Base-by-base conservation (phyloP, 1,140 invertebrate genomes). In the Heliconius eleuchia region DNA sequence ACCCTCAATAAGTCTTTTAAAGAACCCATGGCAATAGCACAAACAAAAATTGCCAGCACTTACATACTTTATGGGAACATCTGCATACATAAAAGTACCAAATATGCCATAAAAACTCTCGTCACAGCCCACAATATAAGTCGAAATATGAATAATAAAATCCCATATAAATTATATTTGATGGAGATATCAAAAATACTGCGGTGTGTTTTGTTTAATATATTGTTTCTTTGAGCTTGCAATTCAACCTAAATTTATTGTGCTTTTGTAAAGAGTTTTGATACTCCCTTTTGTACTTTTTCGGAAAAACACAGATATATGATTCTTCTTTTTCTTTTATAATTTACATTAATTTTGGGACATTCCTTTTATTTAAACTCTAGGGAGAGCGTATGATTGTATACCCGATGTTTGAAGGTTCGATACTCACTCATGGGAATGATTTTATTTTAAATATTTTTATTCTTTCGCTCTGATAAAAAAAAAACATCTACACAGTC, bases 91-190 rank as follows among this genome's bases (percentile, higher is more conserved):
- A 66, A 66, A 66, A 66, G 27, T 66, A 66, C 71, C 30, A 39
- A 72, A 72, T 72, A 72, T 72, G 71, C 71, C 71, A 72, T 72
- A 72, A 72, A 72, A 72, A 72, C 71, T 23, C 71, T 23, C 34
- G 39, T 72, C 71, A 72, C 71, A 72, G 30, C 19, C 71, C 37
- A 72, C 71, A 37, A 72, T 72, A 72, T 72, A 72, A 39, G 34
- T 72, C 18, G 19, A 39, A 72, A 39, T 72, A 42, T 72, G 34
- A 72, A 72, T 42, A 42, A 72, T 72, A 72, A 72, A 72, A 72
- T 37, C n/a, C 3, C 34, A 72, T 72, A 72, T 72, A 72, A 72
- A 72, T 66, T 66, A 66, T 66, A 30, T 66, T 66, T 66, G 23
- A 66, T 66, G 60, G 60, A 66, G 60, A 66, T 66, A 66, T 66